phyloP scores from a whole-genome alignment of 2,888 invertebrate species.

The Dryomyza anilis region DNA sequence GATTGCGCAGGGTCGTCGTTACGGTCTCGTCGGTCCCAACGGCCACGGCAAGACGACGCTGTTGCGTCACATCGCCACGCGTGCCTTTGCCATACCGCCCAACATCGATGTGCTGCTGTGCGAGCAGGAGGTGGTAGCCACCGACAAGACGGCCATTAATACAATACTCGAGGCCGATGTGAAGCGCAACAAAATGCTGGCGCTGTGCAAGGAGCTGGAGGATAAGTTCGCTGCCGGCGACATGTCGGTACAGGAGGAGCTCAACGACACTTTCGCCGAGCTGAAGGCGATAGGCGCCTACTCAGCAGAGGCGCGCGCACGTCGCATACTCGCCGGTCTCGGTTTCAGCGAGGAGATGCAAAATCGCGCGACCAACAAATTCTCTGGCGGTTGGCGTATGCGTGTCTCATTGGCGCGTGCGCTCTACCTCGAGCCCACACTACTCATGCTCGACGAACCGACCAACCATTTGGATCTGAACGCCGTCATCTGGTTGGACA shows the following conservation, averaged over 20 bases:
- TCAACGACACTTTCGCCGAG: constrained; percentile 93
- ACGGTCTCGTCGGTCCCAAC: constrained; percentile 98
- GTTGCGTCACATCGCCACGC: constrained; percentile 86
- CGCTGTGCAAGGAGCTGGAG: constrained; percentile 84
- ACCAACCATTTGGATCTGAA: constrained; percentile 99
- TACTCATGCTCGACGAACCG: constrained; percentile 97
- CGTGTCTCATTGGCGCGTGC: constrained; percentile 96
- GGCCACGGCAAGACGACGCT: constrained; percentile 99
- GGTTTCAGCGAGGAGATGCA: constrained; percentile 92
- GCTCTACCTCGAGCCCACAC: constrained; percentile 93
- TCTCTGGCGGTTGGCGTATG: constrained; percentile 98
- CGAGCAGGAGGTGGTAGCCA: constrained; percentile 97
- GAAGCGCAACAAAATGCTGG: constrained; percentile 79
- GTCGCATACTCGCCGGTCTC: constrained; percentile 95
- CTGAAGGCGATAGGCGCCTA: constrained; percentile 96
- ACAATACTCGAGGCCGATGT: constrained; percentile 93
- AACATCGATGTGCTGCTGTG: constrained; percentile 95
- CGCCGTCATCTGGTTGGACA: constrained; percentile 99
- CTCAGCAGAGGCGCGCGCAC: constrained; percentile 94
- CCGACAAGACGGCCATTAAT: constrained; percentile 90
- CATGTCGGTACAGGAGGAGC: constrained; percentile 73
- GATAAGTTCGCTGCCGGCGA: constrained; percentile 75
- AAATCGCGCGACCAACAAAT: constrained; percentile 85
- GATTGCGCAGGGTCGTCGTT: constrained; percentile 91
- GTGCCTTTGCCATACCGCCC: constrained; percentile 92